Percentiles rank a stretch among this genome's conserved stretches.
Evolutionary conservation across 2,888 invertebrate species (phyloP).

Genomic region (Corbicula japonica): DNA sequence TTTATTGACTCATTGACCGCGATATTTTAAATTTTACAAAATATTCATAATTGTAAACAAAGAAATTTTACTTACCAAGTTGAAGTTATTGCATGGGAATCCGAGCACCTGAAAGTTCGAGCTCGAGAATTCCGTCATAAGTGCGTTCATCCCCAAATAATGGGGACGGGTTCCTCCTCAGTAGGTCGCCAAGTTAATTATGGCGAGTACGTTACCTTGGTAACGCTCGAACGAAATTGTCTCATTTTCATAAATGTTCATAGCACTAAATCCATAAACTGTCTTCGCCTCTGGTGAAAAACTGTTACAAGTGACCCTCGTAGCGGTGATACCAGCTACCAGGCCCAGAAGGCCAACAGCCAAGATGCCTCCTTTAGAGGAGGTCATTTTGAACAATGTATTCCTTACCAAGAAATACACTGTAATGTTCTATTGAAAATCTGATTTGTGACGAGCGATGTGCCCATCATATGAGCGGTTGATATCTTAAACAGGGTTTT

Average conservation of each 20-base stretch:
- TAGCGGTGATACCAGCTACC: slow-evolving; percentile 1
- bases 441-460: too few relatives aligned
- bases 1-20: too few relatives aligned
- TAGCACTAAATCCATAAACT: slow-evolving; percentile 62
- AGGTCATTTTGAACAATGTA: too few relatives aligned
- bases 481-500: too few relatives aligned
- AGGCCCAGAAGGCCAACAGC: slow-evolving; percentile 15
- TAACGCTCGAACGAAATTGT: slow-evolving; percentile 52
- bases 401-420: too few relatives aligned
- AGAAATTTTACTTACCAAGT: slow-evolving; percentile 71
- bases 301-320: slow-evolving; percentile 15
- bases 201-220: slow-evolving; percentile 78
- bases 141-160: slow-evolving; percentile 87
- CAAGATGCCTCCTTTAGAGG: too few relatives aligned
- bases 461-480: too few relatives aligned
- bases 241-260: slow-evolving; percentile 61
- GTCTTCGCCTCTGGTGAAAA: slow-evolving; percentile 25
- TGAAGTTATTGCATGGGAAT: slow-evolving; percentile 87
- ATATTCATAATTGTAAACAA: too few relatives aligned
- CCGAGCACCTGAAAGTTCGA: slow-evolving; percentile 85
- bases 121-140: slow-evolving; percentile 83
- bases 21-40: too few relatives aligned
- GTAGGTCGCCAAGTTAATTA: slow-evolving; percentile 87
- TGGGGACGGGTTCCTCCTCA: slow-evolving; percentile 86
- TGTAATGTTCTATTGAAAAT: too few relatives aligned